These are phyloP conservation scores for Zaprionus obscuricornis DNA, from an alignment of 2,888 invertebrate genomes.

Conservation along the genomic window DNA sequence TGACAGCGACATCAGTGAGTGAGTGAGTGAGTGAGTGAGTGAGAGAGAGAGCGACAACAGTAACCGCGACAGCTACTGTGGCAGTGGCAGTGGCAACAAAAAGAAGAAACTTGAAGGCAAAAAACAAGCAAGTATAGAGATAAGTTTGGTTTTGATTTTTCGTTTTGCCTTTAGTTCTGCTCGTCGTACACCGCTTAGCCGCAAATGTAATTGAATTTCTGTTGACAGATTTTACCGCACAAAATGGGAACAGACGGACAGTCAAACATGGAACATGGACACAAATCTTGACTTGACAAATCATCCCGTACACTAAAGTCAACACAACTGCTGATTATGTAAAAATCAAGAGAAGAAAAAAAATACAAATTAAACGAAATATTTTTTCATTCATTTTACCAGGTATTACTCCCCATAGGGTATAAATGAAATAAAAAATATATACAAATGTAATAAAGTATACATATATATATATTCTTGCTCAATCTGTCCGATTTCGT, in stretches of 20 bases:
- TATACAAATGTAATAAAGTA: too few species aligned
- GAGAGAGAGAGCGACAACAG: not conserved
- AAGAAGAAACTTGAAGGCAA: not conserved
- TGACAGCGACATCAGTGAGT: constrained; percentile 37
- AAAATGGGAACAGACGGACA: constrained; percentile 54
- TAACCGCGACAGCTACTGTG: constrained; percentile 1
- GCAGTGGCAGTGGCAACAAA: not conserved
- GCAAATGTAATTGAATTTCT: constrained; percentile 75
- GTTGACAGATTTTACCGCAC: constrained; percentile 78
- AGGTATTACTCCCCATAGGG: too few species aligned
- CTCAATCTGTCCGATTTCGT: too few species aligned
- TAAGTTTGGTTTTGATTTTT: not conserved
- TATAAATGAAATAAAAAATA: too few species aligned
- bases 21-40: not conserved
- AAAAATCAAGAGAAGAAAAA: too few species aligned
- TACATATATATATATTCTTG: too few species aligned
- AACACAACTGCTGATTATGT: too few species aligned
- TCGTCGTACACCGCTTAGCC: constrained; percentile 18
- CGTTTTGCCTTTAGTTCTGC: not conserved
- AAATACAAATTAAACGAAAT: too few species aligned
- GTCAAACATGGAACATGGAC: too few species aligned
- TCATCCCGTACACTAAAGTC: too few species aligned
- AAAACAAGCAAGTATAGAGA: not conserved
- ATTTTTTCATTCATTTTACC: too few species aligned
- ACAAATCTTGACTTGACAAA: too few species aligned